Base-by-base conservation (phyloP, 2,888 invertebrate genomes). In the Notodromas monacha region DNA sequence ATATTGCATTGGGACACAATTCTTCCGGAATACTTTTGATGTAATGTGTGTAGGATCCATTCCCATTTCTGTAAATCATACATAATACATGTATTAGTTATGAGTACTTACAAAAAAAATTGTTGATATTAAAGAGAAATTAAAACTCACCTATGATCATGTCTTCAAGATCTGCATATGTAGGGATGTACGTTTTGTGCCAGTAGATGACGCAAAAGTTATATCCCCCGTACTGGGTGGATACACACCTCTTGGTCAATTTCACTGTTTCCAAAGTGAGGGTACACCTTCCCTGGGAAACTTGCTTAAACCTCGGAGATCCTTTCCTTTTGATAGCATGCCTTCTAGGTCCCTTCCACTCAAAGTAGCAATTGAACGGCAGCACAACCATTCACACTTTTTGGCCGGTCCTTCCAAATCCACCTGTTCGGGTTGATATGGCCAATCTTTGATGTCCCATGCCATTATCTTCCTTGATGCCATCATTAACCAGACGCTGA, bases 61-160 rank as follows among this genome's bases (percentile, higher is more conserved):
- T 21, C 21, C 21, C 21, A 21, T 21, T 21, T 21, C 21, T 21
- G 21, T 21, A 21, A 21, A 21, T 21, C 21, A 21, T 21, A 21
- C 21, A 21, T 21, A 21, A 21, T 21, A 21, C 6, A 21, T 21
- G 21, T 21, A 21, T 21, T 21, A 21, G 21, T 21, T 21, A 21
- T 21, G 21, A 21, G 21, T 21, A 21, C 6, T 21, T 21, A 21
- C 21, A 8, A 21, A 21, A 8, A 21, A 6, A 21, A 21, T 6
- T 21, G n/a, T 21, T 21, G 21, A 21, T 8, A n/a, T 21, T 21
- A 21, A 21, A 6, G 21, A 21, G 21, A 21, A 21, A 21, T 21
- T 21, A 8, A 21, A 21, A 21, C 21, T 21, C 21, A 21, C 21
- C 21, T 8, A 21, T 21, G 21, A 21, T 21, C 21, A 21, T 21